phyloP scores from a whole-genome alignment of 2,797 vertebrate species.

The Etheostoma nigrum region DNA sequence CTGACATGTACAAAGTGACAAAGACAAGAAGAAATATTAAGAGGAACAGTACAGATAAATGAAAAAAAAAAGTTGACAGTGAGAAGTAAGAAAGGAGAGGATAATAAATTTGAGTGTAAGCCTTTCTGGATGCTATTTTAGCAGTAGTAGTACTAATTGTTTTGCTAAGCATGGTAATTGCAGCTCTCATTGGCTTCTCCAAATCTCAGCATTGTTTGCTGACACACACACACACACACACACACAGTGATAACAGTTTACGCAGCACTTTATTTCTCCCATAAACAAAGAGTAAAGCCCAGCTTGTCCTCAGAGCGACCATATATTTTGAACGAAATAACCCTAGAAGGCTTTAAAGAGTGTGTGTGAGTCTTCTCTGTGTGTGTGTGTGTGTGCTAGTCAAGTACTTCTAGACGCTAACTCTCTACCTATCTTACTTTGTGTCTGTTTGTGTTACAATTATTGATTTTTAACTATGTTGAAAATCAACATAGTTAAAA shows the following conservation, averaged over 20 bases:
- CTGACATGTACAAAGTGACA: neutral
- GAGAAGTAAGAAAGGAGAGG: neutral
- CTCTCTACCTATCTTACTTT: neutral
- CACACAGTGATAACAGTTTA: slow-evolving; percentile 21
- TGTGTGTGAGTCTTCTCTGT: neutral
- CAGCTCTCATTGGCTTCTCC: slow-evolving; percentile 69
- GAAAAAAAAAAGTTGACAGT: neutral
- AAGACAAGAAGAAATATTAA: neutral
- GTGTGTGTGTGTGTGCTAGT: neutral
- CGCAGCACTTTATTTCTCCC: slow-evolving; percentile 51
- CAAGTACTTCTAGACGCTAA: neutral
- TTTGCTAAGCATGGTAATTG: slow-evolving; percentile 77
- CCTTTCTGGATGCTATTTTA: slow-evolving; percentile 52
- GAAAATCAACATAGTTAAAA: no score
- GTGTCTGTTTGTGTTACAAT: slow-evolving; percentile 1
- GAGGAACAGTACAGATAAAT: neutral
- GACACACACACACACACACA: slow-evolving; percentile 30
- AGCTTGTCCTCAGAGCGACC: slow-evolving; percentile 28
- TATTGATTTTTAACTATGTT: neutral
- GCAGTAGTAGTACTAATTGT: slow-evolving; percentile 69
- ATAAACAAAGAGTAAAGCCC: slow-evolving; percentile 51
- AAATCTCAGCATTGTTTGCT: slow-evolving; percentile 76
- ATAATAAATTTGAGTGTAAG: slow-evolving; percentile 2
- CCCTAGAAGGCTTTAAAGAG: slow-evolving; percentile 8
- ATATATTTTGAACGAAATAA: slow-evolving; percentile 30